A percentile compares a stretch with the other conserved stretches of the same genome.
Conservation (phyloP, 2,797 vertebrate genomes). For the Esox masquinongy region DNA sequence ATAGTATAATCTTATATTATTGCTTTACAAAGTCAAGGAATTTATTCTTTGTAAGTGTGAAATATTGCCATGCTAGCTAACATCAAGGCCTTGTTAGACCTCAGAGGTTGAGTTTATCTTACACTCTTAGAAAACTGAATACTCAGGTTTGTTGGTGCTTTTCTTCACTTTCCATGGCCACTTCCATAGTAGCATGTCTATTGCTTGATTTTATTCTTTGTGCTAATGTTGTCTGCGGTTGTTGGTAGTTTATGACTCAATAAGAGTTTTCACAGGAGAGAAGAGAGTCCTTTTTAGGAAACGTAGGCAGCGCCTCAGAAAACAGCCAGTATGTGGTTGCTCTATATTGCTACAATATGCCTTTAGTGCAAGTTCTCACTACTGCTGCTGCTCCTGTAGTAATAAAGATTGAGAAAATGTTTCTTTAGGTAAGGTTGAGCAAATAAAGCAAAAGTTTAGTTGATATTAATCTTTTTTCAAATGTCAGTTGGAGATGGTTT, state of each 20-base stretch:
- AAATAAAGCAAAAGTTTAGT: slow-evolving; percentile 70
- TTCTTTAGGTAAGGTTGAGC: slow-evolving; percentile 60
- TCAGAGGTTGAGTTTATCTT: neutral
- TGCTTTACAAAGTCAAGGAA: too few relatives aligned
- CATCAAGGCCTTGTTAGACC: slow-evolving; percentile 16
- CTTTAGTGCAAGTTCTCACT: slow-evolving; percentile 63
- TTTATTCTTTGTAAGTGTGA: neutral
- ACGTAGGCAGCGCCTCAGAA: slow-evolving; percentile 43
- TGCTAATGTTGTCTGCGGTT: slow-evolving; percentile 43
- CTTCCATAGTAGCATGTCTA: slow-evolving; percentile 36
- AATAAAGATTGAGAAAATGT: slow-evolving; percentile 68
- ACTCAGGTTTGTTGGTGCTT: slow-evolving; percentile 21
- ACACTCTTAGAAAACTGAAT: slow-evolving; percentile 7
- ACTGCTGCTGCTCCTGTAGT: slow-evolving; percentile 46
- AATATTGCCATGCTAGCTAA: neutral
- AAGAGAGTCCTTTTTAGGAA: slow-evolving; percentile 49
- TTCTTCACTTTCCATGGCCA: slow-evolving; percentile 15
- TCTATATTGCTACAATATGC: slow-evolving; percentile 54
- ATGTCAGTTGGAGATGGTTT: slow-evolving; percentile 65
- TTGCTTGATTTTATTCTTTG: slow-evolving; percentile 53
- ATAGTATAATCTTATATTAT: neutral
- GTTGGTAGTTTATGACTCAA: slow-evolving; percentile 47
- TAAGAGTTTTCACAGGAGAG: slow-evolving; percentile 38
- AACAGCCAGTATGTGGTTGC: slow-evolving; percentile 40
- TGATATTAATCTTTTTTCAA: slow-evolving; percentile 75